Conservation (phyloP, 2,797 vertebrate species). For the Pampus argenteus region DNA sequence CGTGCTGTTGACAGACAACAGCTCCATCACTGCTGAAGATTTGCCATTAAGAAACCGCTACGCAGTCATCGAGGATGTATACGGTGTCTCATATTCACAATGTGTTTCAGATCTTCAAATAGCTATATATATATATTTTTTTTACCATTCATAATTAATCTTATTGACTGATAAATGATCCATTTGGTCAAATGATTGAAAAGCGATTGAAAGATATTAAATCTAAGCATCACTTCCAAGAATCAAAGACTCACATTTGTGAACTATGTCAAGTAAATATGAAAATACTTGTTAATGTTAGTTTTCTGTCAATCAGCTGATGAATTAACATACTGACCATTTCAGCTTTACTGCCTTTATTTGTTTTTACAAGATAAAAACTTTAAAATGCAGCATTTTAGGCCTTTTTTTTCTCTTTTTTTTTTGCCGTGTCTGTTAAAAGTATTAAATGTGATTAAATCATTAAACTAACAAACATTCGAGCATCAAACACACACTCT, state of each 20-base stretch:
- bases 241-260: neutral
- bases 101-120: no score
- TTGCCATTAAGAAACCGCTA: neutral
- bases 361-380: conserved; percentile 1
- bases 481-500: conserved; percentile 21
- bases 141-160: no score
- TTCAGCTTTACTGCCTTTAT: neutral
- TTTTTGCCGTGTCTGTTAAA: conserved; percentile 1
- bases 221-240: neutral
- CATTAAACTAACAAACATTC: conserved; percentile 23
- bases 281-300: neutral
- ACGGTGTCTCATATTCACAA: neutral
- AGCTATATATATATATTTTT: neutral
- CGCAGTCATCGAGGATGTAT: neutral
- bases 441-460: conserved; percentile 34
- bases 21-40: conserved; percentile 5
- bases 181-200: neutral
- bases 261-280: neutral
- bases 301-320: neutral
- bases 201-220: no score
- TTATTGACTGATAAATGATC: neutral
- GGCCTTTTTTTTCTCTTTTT: neutral
- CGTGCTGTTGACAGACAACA: conserved; percentile 5
- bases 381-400: no score
- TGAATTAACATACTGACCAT: neutral